Base-by-base conservation (phyloP, 2,888 invertebrate genomes). In the Dolichopus griseipennis region DNA sequence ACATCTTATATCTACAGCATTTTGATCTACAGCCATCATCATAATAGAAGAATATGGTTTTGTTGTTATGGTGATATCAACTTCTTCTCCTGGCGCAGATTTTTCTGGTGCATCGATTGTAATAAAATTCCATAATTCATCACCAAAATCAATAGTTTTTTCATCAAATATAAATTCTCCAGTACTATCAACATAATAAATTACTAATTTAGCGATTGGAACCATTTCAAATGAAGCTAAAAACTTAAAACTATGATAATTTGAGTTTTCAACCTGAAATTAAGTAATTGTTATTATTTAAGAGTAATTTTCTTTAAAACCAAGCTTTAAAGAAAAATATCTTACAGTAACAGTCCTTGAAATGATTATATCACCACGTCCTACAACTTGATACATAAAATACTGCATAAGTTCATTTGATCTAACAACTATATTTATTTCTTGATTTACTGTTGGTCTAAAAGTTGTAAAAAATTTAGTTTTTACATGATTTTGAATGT, bases 1-100 rank as follows among this genome's bases (percentile, higher is more conserved):
- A 61, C 84, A 83, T 76, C 88, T 87, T 65, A 94, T 82, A 10
- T 88, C 79, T 9, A 88, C 79, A 1, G 92, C 89, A 76, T 90
- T 90, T 78, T 93, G 89, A 81, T 97, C 97, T 4, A 94, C 89
- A 0, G 93, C 95, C 75, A 96, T 83, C n/a, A 97, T 82, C 6
- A 93, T 95, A 22, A 96, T 90, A 74, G 90, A 89, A 0, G 97
- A 93, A 75, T 94, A 91, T 0, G 95, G 90, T 75, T 91, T 92
- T 0, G 96, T 90, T 15, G 86, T 84, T 64, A 97, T 88, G 0
- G 87, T 86, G 20, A 97, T 84, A 74, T 93, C 91, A 9, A 96
- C 88, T 71, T 89, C 85, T 61, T 89, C 87, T 64, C 91, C 92
- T 0, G 95, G 95, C 52, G 89, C 87, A 0, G 88, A 88, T 78